A percentile compares a stretch with the other conserved stretches of the same genome.
Conservation (phyloP, 2,113 vertebrate species). For the Labrus mixtus region DNA sequence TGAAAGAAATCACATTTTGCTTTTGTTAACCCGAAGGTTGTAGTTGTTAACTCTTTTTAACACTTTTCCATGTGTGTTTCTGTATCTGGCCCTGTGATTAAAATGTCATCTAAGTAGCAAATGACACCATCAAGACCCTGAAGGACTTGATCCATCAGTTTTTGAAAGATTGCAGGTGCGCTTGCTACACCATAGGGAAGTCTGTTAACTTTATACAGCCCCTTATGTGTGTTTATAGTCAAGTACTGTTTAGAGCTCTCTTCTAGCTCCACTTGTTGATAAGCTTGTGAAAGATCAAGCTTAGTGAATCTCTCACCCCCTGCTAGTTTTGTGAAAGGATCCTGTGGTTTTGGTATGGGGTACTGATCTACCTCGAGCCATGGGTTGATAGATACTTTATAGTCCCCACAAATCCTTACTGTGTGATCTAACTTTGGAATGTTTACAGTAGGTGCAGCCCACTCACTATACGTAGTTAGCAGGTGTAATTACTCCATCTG, state of each 20-base stretch:
- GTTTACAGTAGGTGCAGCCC: background rate
- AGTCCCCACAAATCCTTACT: too few species aligned
- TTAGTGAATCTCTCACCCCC: background rate
- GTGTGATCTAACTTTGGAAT: background rate
- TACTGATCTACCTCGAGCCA: background rate
- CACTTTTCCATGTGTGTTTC: slow-evolving; percentile 9
- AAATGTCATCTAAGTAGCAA: slow-evolving; percentile 22
- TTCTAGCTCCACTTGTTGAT: background rate
- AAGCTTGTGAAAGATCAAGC: slow-evolving; percentile 1
- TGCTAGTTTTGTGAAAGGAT: background rate
- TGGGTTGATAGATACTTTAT: background rate
- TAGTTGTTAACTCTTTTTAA: background rate
- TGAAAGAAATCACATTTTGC: slow-evolving; percentile 6
- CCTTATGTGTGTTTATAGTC: slow-evolving; percentile 14
- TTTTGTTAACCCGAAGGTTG: slow-evolving; percentile 23
- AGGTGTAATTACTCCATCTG: background rate
- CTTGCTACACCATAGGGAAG: background rate
- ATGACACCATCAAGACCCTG: background rate
- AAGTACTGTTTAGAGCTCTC: too few species aligned
- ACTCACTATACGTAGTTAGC: background rate
- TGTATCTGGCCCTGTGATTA: background rate
- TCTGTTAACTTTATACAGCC: background rate
- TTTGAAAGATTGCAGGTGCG: slow-evolving; percentile 20
- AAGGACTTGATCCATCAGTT: too few species aligned
- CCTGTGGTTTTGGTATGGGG: background rate